These are phyloP conservation scores for Drosophila pseudoananassae DNA, from an alignment of 1,140 invertebrate species.

Conservation along the genomic window DNA sequence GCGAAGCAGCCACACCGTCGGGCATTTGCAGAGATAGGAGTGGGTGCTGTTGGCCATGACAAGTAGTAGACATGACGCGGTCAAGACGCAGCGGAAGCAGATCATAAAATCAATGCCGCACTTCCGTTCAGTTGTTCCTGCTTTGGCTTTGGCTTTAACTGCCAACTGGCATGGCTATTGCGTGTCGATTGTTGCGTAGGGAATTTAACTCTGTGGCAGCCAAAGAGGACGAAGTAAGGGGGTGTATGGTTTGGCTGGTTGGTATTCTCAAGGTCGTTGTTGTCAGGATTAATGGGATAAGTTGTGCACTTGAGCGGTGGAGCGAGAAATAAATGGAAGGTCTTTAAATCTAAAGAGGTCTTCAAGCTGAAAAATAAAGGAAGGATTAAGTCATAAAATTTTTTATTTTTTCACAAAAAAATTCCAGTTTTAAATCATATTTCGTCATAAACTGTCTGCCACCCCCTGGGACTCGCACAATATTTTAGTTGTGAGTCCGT, in stretches of 20 bases:
- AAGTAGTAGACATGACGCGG: constrained; percentile 46
- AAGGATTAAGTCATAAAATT: no score
- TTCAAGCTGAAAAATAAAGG: not conserved
- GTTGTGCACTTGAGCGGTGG: constrained; percentile 6
- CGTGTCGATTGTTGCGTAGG: constrained; percentile 53
- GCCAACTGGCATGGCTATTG: constrained; percentile 18
- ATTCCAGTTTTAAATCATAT: constrained; percentile 11
- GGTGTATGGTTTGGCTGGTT: not conserved
- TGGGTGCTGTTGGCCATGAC: not conserved
- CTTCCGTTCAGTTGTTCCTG: constrained; percentile 16
- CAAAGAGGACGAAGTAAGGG: not conserved
- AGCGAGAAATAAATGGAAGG: not conserved
- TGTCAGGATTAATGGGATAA: constrained; percentile 34
- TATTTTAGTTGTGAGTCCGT: constrained; percentile 35
- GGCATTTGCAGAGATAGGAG: not conserved
- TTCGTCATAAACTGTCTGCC: constrained; percentile 1
- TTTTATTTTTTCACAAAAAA: not conserved
- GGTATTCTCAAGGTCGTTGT: constrained; percentile 34
- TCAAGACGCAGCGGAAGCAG: constrained; percentile 60
- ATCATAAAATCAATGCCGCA: constrained; percentile 64
- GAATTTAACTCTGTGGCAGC: constrained; percentile 19
- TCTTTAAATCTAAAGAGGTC: not conserved
- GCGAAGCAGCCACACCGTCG: constrained; percentile 4
- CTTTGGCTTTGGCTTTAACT: not conserved
- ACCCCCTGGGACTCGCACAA: constrained; percentile 10